Evolutionary conservation across 1,140 invertebrate species (phyloP).

Genomic region (Orius insidiosus): DNA sequence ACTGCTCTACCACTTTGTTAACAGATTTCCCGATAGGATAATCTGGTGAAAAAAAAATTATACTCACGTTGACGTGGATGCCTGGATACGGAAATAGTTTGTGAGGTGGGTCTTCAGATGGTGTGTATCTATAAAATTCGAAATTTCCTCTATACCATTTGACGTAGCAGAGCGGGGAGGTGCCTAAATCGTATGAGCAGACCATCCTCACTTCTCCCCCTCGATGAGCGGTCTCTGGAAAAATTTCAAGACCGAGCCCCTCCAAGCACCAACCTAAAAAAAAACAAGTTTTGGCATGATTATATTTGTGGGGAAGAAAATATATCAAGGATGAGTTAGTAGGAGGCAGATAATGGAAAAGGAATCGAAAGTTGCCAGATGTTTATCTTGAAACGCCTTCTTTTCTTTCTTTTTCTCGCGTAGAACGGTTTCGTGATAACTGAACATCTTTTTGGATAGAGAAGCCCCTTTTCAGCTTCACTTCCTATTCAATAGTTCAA

Average conservation of each 20-base stretch:
- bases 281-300: too few relatives aligned
- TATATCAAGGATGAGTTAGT: too few relatives aligned
- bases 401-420: too few relatives aligned
- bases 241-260: slow-evolving; percentile 27
- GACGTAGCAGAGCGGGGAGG: slow-evolving; percentile 59
- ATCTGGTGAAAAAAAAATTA: neutral
- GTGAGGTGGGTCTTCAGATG: slow-evolving; percentile 32
- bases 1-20: neutral
- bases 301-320: too few relatives aligned
- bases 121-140: slow-evolving; percentile 44
- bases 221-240: slow-evolving; percentile 45
- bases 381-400: too few relatives aligned
- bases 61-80: slow-evolving; percentile 40
- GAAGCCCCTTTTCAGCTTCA: too few relatives aligned
- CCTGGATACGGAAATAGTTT: slow-evolving; percentile 37
- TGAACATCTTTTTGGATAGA: too few relatives aligned
- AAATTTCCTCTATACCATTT: slow-evolving; percentile 65
- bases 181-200: slow-evolving; percentile 62
- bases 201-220: slow-evolving; percentile 49
- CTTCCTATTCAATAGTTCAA: too few relatives aligned
- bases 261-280: slow-evolving; percentile 12
- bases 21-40: neutral
- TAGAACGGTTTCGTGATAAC: too few relatives aligned
- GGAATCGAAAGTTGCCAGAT: too few relatives aligned
- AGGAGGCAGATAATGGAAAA: too few relatives aligned